Evolutionary conservation across 1,140 invertebrate species (phyloP).

Genomic region (Drosophila guanche): DNA sequence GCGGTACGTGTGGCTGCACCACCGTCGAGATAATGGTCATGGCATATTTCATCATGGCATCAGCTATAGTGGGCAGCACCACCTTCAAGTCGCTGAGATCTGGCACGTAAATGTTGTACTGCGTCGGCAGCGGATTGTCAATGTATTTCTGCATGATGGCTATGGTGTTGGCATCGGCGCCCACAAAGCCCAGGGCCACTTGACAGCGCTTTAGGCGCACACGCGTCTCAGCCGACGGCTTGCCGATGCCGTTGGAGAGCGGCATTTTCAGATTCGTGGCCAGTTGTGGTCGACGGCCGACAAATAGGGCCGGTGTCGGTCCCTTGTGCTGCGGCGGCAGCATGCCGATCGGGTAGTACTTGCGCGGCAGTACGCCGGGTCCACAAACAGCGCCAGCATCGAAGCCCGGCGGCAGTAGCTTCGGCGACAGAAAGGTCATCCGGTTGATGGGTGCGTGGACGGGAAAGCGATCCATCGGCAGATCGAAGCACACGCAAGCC

Average conservation of each 20-base stretch:
- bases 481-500: conserved; percentile 9
- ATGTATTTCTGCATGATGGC: not conserved
- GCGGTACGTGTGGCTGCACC: conserved; percentile 24
- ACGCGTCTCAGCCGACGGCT: not conserved
- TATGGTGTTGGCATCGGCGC: not conserved
- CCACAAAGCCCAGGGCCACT: no score
- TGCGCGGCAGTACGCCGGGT: conserved; percentile 7
- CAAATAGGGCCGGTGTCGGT: conserved; percentile 40
- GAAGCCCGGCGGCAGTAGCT: conserved; percentile 24
- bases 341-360: conserved; percentile 32
- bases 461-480: conserved; percentile 33
- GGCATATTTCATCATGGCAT: not conserved
- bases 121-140: not conserved
- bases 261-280: no score
- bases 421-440: conserved; percentile 30
- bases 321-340: conserved; percentile 15
- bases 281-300: conserved; percentile 22
- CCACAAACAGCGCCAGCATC: conserved; percentile 40
- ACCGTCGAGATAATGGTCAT: conserved; percentile 31
- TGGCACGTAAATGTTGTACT: conserved; percentile 33
- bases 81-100: conserved; percentile 19
- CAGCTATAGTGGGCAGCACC: not conserved
- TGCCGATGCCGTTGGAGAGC: not conserved
- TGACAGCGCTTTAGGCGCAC: not conserved
- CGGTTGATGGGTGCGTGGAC: conserved; percentile 9